Evolutionary conservation across 2,113 vertebrate species (phyloP).

Genomic region (Malurus elegans): DNA sequence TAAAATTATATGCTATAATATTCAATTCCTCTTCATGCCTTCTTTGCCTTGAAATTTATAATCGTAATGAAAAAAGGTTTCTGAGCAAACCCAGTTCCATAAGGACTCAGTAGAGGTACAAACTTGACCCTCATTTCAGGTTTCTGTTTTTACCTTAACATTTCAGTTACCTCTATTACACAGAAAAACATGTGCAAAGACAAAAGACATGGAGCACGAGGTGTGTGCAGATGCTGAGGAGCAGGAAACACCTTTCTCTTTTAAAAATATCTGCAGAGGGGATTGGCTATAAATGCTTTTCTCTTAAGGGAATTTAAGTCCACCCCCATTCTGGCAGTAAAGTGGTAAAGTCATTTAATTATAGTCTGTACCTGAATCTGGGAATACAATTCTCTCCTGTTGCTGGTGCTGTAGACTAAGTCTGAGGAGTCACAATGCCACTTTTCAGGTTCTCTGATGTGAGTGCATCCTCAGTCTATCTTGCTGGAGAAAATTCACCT

Average conservation of each 20-base stretch:
- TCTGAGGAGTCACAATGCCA: background rate
- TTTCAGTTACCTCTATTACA: background rate
- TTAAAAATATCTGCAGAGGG: background rate
- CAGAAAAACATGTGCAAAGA: background rate
- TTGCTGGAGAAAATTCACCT: background rate
- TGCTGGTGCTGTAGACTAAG: background rate
- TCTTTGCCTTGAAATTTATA: background rate
- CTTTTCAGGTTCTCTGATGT: background rate
- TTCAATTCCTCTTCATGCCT: background rate
- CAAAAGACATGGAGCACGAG: background rate
- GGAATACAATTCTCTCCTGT: background rate
- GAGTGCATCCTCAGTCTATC: background rate
- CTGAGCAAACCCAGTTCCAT: background rate
- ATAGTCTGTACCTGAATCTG: background rate
- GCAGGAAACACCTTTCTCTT: background rate
- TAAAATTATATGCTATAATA: background rate
- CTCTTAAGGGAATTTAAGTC: background rate
- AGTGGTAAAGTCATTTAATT: background rate
- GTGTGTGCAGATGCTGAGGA: background rate
- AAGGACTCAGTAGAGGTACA: background rate
- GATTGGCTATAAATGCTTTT: background rate
- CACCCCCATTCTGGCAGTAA: background rate
- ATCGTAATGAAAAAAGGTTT: background rate
- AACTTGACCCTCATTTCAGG: background rate
- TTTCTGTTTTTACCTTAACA: background rate